Evolutionary conservation across 2,113 vertebrate genomes (phyloP).

Genomic region (Urocynchramus pylzowi): DNA sequence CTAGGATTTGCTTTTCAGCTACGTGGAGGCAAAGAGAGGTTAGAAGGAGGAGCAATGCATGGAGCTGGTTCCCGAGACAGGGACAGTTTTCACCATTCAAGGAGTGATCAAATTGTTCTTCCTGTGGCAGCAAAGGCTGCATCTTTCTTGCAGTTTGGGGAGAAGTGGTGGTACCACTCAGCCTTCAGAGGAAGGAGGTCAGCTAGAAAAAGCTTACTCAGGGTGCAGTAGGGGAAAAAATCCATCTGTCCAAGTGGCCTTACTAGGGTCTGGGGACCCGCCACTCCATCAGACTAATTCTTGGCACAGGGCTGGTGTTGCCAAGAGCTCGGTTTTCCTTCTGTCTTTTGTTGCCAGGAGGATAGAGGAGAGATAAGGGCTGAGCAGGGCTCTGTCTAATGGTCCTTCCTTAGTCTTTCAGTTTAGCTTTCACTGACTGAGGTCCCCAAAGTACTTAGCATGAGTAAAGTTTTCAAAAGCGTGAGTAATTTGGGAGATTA

Average conservation of each 20-base stretch:
- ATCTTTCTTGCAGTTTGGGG: not conserved
- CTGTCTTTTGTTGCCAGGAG: not conserved
- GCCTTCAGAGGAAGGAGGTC: not conserved
- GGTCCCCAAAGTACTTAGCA: slow-evolving; percentile 17
- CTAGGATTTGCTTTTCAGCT: not conserved
- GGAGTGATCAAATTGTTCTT: not conserved
- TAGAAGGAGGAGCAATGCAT: not conserved
- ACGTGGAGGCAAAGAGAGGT: not conserved
- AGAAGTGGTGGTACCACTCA: not conserved
- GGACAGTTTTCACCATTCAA: not conserved
- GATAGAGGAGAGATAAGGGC: slow-evolving; percentile 10
- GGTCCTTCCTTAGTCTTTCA: not conserved
- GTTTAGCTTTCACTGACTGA: slow-evolving; percentile 14
- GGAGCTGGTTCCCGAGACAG: not conserved
- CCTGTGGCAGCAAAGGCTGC: not conserved
- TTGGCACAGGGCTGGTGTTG: slow-evolving; percentile 18
- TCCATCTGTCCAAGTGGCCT: not conserved
- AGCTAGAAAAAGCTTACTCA: not conserved
- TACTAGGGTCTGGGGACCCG: not conserved
- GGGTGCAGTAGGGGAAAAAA: not conserved
- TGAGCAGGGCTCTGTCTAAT: not conserved
- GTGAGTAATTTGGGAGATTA: slow-evolving; percentile 39
- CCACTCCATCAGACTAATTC: not conserved
- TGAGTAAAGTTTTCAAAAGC: slow-evolving; percentile 43
- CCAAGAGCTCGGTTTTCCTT: not conserved